A percentile compares a stretch with the other conserved stretches of the same genome.
Evolutionary conservation across 2,113 vertebrate genomes (phyloP).

Genomic region (Ardeotis arabs): DNA sequence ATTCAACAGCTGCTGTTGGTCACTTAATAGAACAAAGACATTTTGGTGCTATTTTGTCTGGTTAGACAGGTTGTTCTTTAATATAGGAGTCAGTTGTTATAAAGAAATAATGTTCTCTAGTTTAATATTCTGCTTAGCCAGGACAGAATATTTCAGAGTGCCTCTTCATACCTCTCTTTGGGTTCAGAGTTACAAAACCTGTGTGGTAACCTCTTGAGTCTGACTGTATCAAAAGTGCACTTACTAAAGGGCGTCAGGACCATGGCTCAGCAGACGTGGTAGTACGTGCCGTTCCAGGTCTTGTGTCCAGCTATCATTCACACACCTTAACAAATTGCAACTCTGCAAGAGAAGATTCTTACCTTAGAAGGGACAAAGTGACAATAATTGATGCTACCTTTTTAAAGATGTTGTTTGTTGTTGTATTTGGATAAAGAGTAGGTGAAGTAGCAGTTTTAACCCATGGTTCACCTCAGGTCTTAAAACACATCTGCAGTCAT

Average conservation of each 20-base stretch:
- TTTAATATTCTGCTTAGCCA: not conserved
- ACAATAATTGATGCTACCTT: not conserved
- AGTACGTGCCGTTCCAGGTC: not conserved
- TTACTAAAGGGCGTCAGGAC: not conserved
- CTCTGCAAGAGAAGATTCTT: not conserved
- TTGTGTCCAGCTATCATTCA: not conserved
- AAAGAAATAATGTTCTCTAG: not conserved
- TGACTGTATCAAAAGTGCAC: not conserved
- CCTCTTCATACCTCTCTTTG: not conserved
- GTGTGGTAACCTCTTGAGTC: not conserved
- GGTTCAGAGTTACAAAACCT: not conserved
- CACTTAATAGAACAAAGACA: not conserved
- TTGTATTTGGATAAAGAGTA: not conserved
- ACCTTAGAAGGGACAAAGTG: not conserved
- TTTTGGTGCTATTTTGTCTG: conserved; percentile 47
- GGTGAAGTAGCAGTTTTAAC: not conserved
- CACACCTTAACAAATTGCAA: not conserved
- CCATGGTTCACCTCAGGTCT: not conserved
- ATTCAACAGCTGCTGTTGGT: not conserved
- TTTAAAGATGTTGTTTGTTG: not conserved
- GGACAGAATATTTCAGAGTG: not conserved
- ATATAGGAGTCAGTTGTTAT: not conserved
- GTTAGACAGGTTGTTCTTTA: not conserved
- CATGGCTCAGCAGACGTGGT: fast-evolving
- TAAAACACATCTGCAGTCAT: not conserved